Evolutionary conservation across 2,888 invertebrate species (phyloP), one percentile per base, ranked within the genome.

Genomic region (Chymomyza caudatula): DNA sequence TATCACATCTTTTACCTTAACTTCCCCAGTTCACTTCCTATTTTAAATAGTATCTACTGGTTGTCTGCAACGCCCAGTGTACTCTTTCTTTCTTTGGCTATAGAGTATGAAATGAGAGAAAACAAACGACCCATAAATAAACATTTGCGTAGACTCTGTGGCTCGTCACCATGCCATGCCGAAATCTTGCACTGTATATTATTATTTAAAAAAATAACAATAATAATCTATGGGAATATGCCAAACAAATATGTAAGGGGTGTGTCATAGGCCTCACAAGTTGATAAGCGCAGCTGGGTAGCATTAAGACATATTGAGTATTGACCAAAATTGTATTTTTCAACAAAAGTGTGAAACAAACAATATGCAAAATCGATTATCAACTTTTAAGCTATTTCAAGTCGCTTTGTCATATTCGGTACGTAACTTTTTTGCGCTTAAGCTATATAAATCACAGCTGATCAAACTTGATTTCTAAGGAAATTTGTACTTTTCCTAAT

Each of bases 121-220:
- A 37, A 37, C 59, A 60, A 58, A 57, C 67, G 29, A 29, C 67
- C 75, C 78, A 82, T 76, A 79, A 85, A 79, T 79, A 79, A 80
- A 80, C 75, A 83, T 74, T 71, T 70, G 54, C 73, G 66, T 49
- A 17, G 29, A 29, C 54, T 37, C 15, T 37, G 5, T 54, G 54
- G 23, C 29, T 11, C 51, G 20, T 51, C 19, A 13, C 11, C 19
- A 11, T 37, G 29, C 11, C 29, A 37, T 2, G 11, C 11, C 2
- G 29, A 37, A 37, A 37, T 37, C 19, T 22, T 65, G 63, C 29
- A 37, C 11, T 37, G 29, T 37, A 37, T 74, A 59, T 78, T 84
- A 72, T 84, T 60, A 54, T 67, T 67, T 64, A 69, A 58, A 25
- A 44, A 49, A 6, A 51, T 3, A 51, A 29, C 11, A 29, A 29